phyloP scores from a whole-genome alignment of 1,140 invertebrate species.

The Bombyx mandarina region DNA sequence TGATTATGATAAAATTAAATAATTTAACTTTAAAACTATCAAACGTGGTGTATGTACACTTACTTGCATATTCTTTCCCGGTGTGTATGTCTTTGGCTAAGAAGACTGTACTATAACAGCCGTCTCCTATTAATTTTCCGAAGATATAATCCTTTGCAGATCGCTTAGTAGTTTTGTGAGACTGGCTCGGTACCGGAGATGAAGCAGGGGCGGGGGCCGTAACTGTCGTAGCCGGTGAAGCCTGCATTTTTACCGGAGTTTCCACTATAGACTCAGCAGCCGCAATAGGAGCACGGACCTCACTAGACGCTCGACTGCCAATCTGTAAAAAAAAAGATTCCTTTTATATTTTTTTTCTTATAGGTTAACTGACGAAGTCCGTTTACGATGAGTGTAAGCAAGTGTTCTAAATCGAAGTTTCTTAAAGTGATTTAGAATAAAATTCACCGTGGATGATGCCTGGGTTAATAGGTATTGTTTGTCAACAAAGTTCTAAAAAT shows the following conservation, averaged over 20 bases:
- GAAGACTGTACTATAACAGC: constrained; percentile 96
- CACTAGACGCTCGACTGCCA: constrained; percentile 51
- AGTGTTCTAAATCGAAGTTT: too few relatives aligned
- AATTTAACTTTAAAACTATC: background rate
- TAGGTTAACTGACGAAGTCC: background rate
- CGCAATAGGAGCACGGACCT: constrained; percentile 52
- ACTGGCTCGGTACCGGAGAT: constrained; percentile 55
- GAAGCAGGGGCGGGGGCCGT: constrained; percentile 37
- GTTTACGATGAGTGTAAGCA: too few relatives aligned
- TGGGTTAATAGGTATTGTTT: too few relatives aligned
- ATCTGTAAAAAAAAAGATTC: constrained; percentile 53
- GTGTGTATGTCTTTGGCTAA: constrained; percentile 93
- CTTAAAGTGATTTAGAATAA: too few relatives aligned
- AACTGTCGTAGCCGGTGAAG: constrained; percentile 35
- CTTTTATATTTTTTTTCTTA: background rate
- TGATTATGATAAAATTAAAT: background rate
- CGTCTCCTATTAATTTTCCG: constrained; percentile 95
- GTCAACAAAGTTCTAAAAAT: too few relatives aligned
- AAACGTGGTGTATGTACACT: constrained; percentile 57
- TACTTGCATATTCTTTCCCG: constrained; percentile 93
- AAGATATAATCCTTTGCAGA: constrained; percentile 93
- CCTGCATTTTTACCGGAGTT: constrained; percentile 59
- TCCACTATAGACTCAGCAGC: constrained; percentile 45
- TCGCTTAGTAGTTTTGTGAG: constrained; percentile 74
- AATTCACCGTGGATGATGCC: too few relatives aligned